Evolutionary conservation across 2,113 vertebrate species (phyloP), one percentile per base, ranked within the genome.

Genomic region (Copsychus sechellarum): DNA sequence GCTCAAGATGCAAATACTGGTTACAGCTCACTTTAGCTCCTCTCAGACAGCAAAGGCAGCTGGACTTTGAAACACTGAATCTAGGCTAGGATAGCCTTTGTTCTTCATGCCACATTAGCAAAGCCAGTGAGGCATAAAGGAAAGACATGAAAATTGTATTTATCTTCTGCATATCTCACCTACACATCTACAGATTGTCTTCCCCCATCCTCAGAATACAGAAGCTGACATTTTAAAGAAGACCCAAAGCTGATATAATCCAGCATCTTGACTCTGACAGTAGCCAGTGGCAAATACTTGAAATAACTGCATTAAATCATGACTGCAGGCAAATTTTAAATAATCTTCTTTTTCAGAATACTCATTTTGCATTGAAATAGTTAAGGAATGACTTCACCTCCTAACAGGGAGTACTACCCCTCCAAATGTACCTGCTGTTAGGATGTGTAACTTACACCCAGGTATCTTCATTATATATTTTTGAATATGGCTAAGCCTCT

Each of bases 261-360:
- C 76, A 71, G 23, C 50, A 81, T 81, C 93, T 80, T 81, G 76
- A 83, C 71, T 95, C 93, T 90, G 92, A 95, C 79, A 86, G 92
- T 86, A 94, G 88, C 93, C 93, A 92, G 82, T 81, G 72, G 93
- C 92, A 96, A 96, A 95, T 96, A 93, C 40, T 94, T 93, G 60
- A 96, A 72, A 97, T 93, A 90, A 78, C 58, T 94, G 93, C 88
- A 80, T 81, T 95, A 92, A 93, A 94, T 95, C 79, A 62, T 51
- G 29, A 84, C 94, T 80, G 16, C 67, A 81, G 71, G 93, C 47
- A 74, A 70, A 74, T 88, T 8, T 73, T 53, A 88, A 92, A 88
- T 60, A 54, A 61, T 40, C 47, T 90, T 54, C 19, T 66, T 33
- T 82, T 54, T 70, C 45, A n/a, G 40, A 85, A 69, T 72, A 61